Evolutionary conservation across 2,113 vertebrate genomes (phyloP).

Genomic region (Trematomus loennbergii): DNA sequence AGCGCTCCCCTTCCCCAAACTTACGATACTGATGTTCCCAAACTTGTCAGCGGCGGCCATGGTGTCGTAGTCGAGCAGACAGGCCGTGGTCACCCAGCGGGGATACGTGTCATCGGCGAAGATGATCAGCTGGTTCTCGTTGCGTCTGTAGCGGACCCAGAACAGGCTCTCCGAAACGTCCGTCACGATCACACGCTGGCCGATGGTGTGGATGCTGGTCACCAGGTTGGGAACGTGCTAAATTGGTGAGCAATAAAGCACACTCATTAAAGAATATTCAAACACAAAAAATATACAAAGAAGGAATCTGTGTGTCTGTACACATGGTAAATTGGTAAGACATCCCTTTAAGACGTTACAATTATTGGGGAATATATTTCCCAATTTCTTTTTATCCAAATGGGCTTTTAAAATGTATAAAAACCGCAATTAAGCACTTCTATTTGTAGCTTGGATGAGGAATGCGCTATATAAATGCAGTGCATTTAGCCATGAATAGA

Average conservation of each 20-base stretch:
- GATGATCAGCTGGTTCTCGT: constrained; percentile 99
- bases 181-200: constrained; percentile 94
- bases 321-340: too few species aligned
- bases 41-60: constrained; percentile 98
- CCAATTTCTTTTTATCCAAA: too few species aligned
- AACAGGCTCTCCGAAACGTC: constrained; percentile 98
- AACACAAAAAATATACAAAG: background rate
- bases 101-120: constrained; percentile 98
- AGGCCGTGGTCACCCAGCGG: constrained; percentile 96
- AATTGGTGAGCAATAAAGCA: background rate
- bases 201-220: constrained; percentile 94
- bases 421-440: too few species aligned
- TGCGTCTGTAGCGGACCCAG: constrained; percentile 97
- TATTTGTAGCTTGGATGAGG: too few species aligned
- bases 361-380: too few species aligned
- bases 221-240: constrained; percentile 98
- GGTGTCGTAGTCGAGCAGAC: constrained; percentile 95
- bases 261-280: background rate
- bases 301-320: too few species aligned
- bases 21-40: constrained; percentile 96
- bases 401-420: too few species aligned
- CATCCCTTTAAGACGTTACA: too few species aligned
- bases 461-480: too few species aligned
- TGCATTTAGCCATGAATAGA: too few species aligned
- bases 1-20: constrained; percentile 22